Evolutionary conservation across 2,797 vertebrate genomes (phyloP).

Genomic region (Danio kyathit): DNA sequence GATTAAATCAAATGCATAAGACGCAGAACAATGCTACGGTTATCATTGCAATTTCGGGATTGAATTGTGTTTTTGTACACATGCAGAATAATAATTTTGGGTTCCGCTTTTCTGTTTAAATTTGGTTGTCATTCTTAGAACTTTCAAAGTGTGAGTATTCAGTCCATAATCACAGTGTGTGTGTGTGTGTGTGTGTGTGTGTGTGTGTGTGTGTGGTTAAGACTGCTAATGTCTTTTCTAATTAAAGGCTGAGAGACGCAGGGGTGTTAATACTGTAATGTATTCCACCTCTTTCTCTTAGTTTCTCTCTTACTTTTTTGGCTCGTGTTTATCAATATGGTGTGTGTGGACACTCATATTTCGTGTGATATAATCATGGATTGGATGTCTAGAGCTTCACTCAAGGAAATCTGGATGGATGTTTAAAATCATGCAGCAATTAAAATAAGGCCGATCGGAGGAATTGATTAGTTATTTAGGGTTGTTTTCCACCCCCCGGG

Average conservation of each 20-base stretch:
- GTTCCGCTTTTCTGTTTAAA: no score
- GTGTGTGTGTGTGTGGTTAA: neutral
- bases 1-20: no score
- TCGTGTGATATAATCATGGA: conserved; percentile 17
- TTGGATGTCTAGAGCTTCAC: conserved; percentile 10
- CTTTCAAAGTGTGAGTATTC: neutral
- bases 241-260: conserved; percentile 68
- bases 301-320: conserved; percentile 65
- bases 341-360: conserved; percentile 70
- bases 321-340: conserved; percentile 74
- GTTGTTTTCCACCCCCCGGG: conserved; percentile 26
- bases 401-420: neutral
- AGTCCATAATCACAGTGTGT: neutral
- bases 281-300: conserved; percentile 62
- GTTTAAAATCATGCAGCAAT: conserved; percentile 20
- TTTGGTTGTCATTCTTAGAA: no score
- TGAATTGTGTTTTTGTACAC: no score
- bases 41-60: no score
- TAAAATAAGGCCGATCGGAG: conserved; percentile 25
- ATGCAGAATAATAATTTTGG: no score
- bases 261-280: conserved; percentile 10
- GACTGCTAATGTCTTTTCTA: conserved; percentile 61
- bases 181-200: no score
- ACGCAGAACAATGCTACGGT: no score
- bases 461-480: conserved; percentile 42